A percentile compares a stretch with the other conserved stretches of the same genome.
phyloP scores from a whole-genome alignment of 2,888 invertebrate species.

The Palloptera scutellata region DNA sequence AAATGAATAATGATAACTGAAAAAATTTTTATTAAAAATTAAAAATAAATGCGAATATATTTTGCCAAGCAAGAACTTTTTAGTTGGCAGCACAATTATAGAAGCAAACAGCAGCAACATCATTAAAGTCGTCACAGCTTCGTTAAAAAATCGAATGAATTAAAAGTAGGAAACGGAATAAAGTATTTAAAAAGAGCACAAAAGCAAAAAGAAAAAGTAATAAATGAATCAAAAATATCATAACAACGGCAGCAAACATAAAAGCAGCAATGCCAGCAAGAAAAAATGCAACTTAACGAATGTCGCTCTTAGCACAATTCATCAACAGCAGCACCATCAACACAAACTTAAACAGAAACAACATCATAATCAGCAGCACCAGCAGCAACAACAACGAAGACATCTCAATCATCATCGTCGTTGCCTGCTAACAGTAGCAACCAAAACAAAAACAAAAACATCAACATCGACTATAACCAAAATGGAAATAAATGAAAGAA shows the following conservation, averaged over 20 bases:
- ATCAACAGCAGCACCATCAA: conserved; percentile 31
- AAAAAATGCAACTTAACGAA: conserved; percentile 13
- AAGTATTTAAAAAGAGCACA: too few species aligned
- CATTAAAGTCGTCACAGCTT: conserved; percentile 11
- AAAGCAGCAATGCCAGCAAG: conserved; percentile 11
- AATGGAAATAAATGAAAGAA: conserved; percentile 11
- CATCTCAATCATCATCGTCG: conserved; percentile 24
- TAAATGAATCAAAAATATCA: background rate
- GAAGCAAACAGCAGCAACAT: conserved; percentile 19
- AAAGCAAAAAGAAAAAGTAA: too few species aligned
- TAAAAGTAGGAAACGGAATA: too few species aligned
- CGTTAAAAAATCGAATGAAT: too few species aligned
- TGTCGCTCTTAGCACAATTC: conserved; percentile 33
- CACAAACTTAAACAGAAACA: conserved; percentile 29
- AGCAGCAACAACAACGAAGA: conserved; percentile 25
- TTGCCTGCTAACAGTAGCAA: conserved; percentile 31
- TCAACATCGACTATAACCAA: conserved; percentile 28
- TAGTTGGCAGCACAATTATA: conserved; percentile 15
- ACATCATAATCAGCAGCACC: conserved; percentile 29
- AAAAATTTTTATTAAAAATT: background rate
- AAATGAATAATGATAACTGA: conserved; percentile 3
- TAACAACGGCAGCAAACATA: conserved; percentile 4
- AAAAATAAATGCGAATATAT: background rate
- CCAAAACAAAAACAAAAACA: conserved; percentile 36
- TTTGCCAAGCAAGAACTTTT: background rate